Base-by-base conservation (phyloP, 2,888 invertebrate species). In the Drosophila parthenogenetica region DNA sequence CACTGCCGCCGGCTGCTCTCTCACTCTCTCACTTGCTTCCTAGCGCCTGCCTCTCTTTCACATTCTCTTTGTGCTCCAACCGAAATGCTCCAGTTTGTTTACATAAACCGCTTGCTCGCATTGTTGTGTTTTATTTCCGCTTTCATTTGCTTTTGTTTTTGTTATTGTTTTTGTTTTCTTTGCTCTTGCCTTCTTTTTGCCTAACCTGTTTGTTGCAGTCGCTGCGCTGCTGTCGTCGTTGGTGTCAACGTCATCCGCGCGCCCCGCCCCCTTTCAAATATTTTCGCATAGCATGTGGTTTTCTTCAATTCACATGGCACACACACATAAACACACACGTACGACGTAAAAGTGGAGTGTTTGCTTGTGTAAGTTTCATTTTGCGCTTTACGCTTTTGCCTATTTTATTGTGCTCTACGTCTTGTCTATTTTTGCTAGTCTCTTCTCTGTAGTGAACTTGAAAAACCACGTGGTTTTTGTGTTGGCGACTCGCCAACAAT, bases 401-500 rank as follows among this genome's bases (percentile, higher is more conserved):
- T 73, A 73, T 77, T 61, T 79, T 81, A 67, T 87, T 84, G 60
- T 53, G 71, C 78, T 81, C 78, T 72, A 68, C 49, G 81, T 46
- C 53, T 85, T 85, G 70, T 71, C 78, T 78, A 78, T 86, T 79
- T 81, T 68, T 65, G 73, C 80, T 66, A 68, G 67, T 81, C 74
- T 81, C 74, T 77, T 65, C 51, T 63, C 49, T 61, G 71, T 62
- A 60, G 51, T 82, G 89, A 88, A 84, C 82, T 84, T 79, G 79
- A 81, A 74, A 81, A 82, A 90, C 89, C 89, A 89, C 89, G 89
- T 89, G 89, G 81, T 89, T 89, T 79, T 77, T 70, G 45, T 64
- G 45, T 40, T 73, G 66, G 66, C 66, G 42, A 68, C 25, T 53
- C 64, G 79, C 74, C 66, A 73, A 61, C 54, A 62, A 46, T 25